These are phyloP conservation scores for Chromobotia macracanthus DNA, from an alignment of 2,797 vertebrate genomes.

Conservation along the genomic window DNA sequence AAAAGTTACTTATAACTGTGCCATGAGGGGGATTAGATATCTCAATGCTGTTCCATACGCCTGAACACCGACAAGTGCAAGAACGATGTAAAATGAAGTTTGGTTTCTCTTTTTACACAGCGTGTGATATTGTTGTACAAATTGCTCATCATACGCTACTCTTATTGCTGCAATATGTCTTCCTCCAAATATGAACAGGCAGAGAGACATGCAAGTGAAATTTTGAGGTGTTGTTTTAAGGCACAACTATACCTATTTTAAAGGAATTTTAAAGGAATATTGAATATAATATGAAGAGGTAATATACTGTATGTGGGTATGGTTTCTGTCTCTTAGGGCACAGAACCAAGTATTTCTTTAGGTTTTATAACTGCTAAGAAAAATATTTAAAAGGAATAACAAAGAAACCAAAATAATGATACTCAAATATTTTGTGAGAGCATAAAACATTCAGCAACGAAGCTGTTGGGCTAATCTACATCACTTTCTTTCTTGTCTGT, in stretches of 20 bases:
- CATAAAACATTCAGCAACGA: slow-evolving; percentile 54
- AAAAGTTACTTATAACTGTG: too few relatives aligned
- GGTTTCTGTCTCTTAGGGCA: slow-evolving; percentile 26
- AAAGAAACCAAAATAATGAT: slow-evolving; percentile 49
- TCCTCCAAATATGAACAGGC: slow-evolving; percentile 37
- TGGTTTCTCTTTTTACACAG: slow-evolving; percentile 29
- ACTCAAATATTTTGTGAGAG: slow-evolving; percentile 64
- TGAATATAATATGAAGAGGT: slow-evolving; percentile 30
- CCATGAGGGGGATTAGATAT: neutral
- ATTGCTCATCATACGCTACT: slow-evolving; percentile 67
- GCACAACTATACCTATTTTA: slow-evolving; percentile 61
- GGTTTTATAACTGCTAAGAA: slow-evolving; percentile 54
- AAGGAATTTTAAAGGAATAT: slow-evolving; percentile 16
- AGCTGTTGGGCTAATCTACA: slow-evolving; percentile 37
- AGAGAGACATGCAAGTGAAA: slow-evolving; percentile 50
- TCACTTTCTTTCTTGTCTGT: slow-evolving; percentile 8
- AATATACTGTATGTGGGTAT: slow-evolving; percentile 65
- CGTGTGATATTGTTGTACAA: slow-evolving; percentile 53
- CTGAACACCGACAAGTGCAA: slow-evolving; percentile 1
- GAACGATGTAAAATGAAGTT: slow-evolving; percentile 46
- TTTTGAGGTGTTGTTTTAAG: slow-evolving; percentile 57
- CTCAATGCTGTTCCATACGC: neutral
- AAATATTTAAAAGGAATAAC: slow-evolving; percentile 27
- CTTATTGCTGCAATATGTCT: slow-evolving; percentile 68
- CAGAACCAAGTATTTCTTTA: slow-evolving; percentile 41